Conservation (phyloP, 1,140 invertebrate species). For the Rhysida immarginata region DNA sequence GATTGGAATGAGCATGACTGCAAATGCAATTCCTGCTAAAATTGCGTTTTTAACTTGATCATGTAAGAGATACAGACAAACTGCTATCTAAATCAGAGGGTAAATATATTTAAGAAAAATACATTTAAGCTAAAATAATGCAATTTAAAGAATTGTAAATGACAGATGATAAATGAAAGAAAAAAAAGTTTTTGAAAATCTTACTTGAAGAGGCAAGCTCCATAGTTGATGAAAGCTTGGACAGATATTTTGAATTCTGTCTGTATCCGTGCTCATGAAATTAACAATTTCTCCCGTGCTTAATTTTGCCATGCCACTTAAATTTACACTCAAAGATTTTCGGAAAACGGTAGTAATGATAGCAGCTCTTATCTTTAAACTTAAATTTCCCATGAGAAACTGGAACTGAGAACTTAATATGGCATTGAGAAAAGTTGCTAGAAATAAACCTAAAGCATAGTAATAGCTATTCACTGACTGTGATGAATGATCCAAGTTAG, state of each 20-base stretch:
- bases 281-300: constrained; percentile 81
- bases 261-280: constrained; percentile 91
- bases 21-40: constrained; percentile 72
- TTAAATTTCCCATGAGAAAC: constrained; percentile 67
- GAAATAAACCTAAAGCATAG: constrained; percentile 57
- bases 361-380: constrained; percentile 68
- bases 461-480: constrained; percentile 51
- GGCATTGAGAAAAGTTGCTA: constrained; percentile 46
- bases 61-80: constrained; percentile 67
- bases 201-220: constrained; percentile 84
- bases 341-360: constrained; percentile 71
- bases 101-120: background rate
- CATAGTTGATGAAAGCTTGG: constrained; percentile 91
- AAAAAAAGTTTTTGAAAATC: too few relatives aligned
- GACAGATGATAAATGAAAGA: too few relatives aligned
- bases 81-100: constrained; percentile 41
- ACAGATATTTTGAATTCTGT: constrained; percentile 87
- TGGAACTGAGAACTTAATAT: constrained; percentile 76
- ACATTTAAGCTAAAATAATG: background rate
- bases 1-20: constrained; percentile 80
- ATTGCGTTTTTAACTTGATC: constrained; percentile 80
- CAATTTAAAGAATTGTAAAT: too few relatives aligned
- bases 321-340: constrained; percentile 48
- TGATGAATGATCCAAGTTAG: constrained; percentile 53
- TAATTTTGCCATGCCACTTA: constrained; percentile 31